Evolutionary conservation across 2,113 vertebrate species (phyloP).

Genomic region (Aplodontia rufa): DNA sequence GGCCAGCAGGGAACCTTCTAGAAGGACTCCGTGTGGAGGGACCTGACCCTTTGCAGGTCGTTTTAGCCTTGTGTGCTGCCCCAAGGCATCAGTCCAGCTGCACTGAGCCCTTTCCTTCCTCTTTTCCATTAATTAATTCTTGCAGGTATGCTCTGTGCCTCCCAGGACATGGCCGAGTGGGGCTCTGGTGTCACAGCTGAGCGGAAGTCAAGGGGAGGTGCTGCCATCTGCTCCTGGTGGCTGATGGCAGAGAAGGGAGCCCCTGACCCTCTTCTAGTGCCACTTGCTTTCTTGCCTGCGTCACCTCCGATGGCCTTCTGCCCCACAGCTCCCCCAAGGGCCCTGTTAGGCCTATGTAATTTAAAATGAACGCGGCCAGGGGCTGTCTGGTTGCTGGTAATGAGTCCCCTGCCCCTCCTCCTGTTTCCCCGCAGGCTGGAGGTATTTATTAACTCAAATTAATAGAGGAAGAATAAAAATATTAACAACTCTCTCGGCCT

Average conservation of each 20-base stretch:
- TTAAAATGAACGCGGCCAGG: neutral
- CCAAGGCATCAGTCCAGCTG: neutral
- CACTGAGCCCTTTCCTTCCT: neutral
- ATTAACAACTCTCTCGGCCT: neutral
- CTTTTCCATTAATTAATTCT: conserved; percentile 65
- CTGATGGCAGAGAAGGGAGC: conserved; percentile 22
- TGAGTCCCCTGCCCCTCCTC: neutral
- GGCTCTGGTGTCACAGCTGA: neutral
- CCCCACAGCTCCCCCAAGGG: rapidly evolving
- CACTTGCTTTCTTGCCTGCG: rapidly evolving
- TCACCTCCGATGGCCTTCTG: neutral
- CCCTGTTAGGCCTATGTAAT: neutral
- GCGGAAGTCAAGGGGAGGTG: neutral
- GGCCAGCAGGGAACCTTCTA: neutral
- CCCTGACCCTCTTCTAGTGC: neutral
- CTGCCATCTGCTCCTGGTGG: conserved; percentile 39
- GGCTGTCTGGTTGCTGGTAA: neutral
- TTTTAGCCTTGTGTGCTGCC: rapidly evolving
- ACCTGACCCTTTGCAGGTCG: rapidly evolving
- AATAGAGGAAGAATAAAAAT: conserved; percentile 48
- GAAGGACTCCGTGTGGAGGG: neutral
- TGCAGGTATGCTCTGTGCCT: conserved; percentile 18
- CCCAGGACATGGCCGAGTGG: neutral
- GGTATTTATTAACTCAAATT: conserved; percentile 71
- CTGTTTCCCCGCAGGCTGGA: conserved; percentile 4